phyloP scores from a whole-genome alignment of 2,113 vertebrate genomes.

The Hemiprocne comata region DNA sequence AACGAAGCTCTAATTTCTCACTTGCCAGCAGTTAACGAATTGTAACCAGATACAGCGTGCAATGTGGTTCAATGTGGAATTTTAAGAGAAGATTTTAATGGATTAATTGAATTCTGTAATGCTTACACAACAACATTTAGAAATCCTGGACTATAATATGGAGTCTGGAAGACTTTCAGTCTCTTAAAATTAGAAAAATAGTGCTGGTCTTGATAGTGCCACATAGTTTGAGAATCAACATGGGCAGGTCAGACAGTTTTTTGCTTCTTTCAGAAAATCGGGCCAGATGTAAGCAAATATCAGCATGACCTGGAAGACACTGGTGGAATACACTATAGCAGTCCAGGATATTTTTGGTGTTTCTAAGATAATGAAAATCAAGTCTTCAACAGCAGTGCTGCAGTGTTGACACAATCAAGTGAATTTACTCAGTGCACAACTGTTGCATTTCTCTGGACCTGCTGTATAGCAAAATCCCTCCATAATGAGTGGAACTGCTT shows the following conservation, averaged over 20 bases:
- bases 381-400: rapidly evolving
- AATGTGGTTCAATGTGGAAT: neutral
- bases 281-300: neutral
- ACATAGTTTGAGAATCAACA: neutral
- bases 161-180: neutral
- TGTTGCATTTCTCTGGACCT: neutral
- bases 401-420: neutral
- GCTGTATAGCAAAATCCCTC: neutral
- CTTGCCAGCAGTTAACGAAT: neutral
- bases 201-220: neutral
- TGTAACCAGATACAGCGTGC: neutral
- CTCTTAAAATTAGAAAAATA: neutral
- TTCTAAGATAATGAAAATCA: neutral
- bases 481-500: neutral
- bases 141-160: neutral
- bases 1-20: neutral
- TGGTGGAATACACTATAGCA: neutral
- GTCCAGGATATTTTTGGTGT: neutral
- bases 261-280: neutral
- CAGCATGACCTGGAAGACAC: neutral
- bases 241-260: neutral
- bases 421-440: neutral
- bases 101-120: neutral
- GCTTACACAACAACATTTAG: neutral
- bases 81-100: neutral